Conservation (phyloP, 2,888 invertebrate species). For the Amiota mariae region DNA sequence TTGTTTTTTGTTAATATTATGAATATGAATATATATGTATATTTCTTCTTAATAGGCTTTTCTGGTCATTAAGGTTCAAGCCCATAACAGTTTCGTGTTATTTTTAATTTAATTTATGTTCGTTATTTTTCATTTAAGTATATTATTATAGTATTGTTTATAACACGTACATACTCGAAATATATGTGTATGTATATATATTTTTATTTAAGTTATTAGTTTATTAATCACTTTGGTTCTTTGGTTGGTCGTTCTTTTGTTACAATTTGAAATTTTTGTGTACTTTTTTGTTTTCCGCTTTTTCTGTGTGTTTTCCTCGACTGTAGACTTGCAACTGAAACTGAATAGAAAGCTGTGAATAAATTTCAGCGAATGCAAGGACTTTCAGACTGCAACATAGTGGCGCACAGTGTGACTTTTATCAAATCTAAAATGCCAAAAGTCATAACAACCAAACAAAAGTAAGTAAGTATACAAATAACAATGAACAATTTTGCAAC, state of each 20-base stretch:
- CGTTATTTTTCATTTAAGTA: neutral
- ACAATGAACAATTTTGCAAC: too few species aligned
- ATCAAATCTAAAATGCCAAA: too few species aligned
- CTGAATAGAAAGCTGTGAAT: conserved; percentile 35
- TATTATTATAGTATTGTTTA: conserved; percentile 2
- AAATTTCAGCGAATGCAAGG: conserved; percentile 52
- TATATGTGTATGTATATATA: too few species aligned
- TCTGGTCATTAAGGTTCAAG: conserved; percentile 21
- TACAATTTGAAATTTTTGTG: conserved; percentile 5
- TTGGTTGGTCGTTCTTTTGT: too few species aligned
- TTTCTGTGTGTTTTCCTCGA: conserved; percentile 62
- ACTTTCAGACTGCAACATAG: conserved; percentile 46
- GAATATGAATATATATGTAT: neutral
- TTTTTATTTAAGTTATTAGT: neutral
- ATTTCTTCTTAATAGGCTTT: conserved; percentile 14
- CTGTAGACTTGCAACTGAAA: conserved; percentile 69
- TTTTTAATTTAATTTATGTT: conserved; percentile 19
- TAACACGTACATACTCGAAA: too few species aligned
- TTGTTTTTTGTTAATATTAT: neutral
- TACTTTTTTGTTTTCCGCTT: conserved; percentile 48
- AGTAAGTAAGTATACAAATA: too few species aligned
- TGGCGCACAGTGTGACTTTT: too few species aligned
- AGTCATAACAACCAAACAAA: too few species aligned
- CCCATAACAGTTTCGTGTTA: conserved; percentile 11
- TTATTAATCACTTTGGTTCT: neutral